These are phyloP conservation scores for Triplophysa dalaica DNA, from an alignment of 2,113 vertebrate species.

Conservation along the genomic window DNA sequence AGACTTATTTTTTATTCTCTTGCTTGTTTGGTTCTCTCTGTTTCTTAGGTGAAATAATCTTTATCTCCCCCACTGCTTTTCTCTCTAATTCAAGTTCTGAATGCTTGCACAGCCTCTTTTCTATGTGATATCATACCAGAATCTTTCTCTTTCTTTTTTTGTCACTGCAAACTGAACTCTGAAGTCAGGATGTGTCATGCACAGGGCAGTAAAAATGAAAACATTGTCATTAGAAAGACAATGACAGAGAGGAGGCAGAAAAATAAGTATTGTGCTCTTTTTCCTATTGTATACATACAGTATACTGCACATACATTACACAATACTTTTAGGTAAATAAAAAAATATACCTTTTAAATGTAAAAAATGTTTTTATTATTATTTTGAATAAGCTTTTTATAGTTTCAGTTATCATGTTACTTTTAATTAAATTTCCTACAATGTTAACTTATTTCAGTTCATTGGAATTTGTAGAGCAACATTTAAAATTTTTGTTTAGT, in stretches of 20 bases:
- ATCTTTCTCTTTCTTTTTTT: conserved; percentile 6
- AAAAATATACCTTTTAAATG: too few relatives aligned
- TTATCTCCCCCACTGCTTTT: neutral
- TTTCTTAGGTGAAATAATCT: neutral
- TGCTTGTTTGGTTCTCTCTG: neutral
- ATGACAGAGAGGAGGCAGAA: conserved; percentile 1
- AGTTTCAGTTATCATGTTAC: too few relatives aligned
- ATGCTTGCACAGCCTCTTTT: neutral
- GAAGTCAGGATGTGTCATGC: conserved; percentile 2
- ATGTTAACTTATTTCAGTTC: too few relatives aligned
- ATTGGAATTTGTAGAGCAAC: too few relatives aligned
- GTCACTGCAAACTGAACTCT: neutral
- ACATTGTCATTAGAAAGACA: neutral
- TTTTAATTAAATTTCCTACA: too few relatives aligned
- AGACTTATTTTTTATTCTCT: neutral
- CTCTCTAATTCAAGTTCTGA: neutral
- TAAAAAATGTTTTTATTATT: too few relatives aligned
- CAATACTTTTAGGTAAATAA: too few relatives aligned
- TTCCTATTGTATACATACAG: neutral
- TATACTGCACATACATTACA: neutral
- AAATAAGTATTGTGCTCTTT: neutral
- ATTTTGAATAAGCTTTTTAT: too few relatives aligned
- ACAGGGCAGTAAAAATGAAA: neutral
- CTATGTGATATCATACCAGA: neutral
- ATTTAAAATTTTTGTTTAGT: too few relatives aligned